Conservation (phyloP, 2,797 vertebrate species). For the Xerus rutilus region DNA sequence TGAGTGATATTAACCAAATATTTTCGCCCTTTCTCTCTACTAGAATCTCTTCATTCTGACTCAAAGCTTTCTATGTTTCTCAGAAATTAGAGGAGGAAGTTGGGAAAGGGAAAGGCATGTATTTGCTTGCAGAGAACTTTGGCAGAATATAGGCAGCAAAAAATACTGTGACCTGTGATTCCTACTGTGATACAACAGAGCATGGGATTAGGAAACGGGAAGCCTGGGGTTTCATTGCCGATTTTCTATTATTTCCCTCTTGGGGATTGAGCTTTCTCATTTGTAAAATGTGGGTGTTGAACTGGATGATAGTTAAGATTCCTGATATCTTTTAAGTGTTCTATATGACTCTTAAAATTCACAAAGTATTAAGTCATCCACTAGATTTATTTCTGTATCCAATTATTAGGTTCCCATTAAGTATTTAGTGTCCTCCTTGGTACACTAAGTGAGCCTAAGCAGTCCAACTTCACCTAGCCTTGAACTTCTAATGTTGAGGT, state of each 20-base stretch:
- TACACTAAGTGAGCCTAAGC: background rate
- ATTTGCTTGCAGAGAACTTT: background rate
- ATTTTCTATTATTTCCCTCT: slow-evolving; percentile 66
- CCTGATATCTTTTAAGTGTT: background rate
- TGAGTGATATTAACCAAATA: background rate
- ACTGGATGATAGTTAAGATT: slow-evolving; percentile 2
- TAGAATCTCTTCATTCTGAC: slow-evolving; percentile 6
- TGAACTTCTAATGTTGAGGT: background rate
- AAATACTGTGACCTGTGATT: slow-evolving; percentile 13
- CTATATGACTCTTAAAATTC: slow-evolving; percentile 38
- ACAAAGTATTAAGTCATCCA: background rate
- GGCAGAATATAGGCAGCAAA: slow-evolving; percentile 36
- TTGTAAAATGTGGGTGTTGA: slow-evolving; percentile 64
- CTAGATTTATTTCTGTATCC: background rate
- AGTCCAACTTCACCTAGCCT: background rate
- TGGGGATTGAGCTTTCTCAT: slow-evolving; percentile 35
- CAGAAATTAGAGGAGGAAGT: background rate
- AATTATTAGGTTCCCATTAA: background rate
- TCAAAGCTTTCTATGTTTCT: background rate
- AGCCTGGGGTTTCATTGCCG: slow-evolving; percentile 48
- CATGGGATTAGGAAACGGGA: slow-evolving; percentile 28
- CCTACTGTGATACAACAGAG: background rate
- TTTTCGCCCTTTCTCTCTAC: background rate
- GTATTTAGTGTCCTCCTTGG: background rate
- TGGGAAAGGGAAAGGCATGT: background rate